Base-by-base conservation (phyloP, 2,888 invertebrate genomes). In the Cynaeus angustus region DNA sequence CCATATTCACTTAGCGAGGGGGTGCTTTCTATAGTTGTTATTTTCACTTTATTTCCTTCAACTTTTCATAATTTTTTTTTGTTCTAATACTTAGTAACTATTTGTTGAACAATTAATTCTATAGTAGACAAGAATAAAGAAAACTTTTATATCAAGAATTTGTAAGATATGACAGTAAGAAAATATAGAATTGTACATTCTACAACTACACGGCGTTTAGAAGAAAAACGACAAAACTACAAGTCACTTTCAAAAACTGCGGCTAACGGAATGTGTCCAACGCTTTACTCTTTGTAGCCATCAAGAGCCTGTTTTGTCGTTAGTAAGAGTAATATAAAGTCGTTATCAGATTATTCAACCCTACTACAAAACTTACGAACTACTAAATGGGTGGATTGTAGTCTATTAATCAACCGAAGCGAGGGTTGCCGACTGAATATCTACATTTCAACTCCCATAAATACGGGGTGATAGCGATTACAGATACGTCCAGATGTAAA, bases 341-440 rank as follows among this genome's bases (percentile, higher is more conserved):
- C 81, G 80, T 81, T 82, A 82, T 82, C 82, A 81, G 81, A 81
- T 82, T 81, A 81, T 80, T 78, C 79, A 77, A 78, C 79, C 78
- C 80, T 77, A 78, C 76, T 74, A 74, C 75, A 76, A 77, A 80
- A 81, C 80, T 81, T 81, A 81, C 80, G 79, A 81, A 81, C 81
- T 81, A 80, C 80, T 81, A 81, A 82, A 81, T 79, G 82, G 78
- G 81, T 76, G 79, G 81, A 80, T 81, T 79, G 80, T 77, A 82
- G 81, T 80, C 81, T 81, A 82, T 82, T 82, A 82, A 82, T 82
- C 82, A 82, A 79, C 75, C 71, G 70, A 70, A 74, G 73, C 74
- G 72, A 77, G 80, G 79, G 79, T 77, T 73, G 77, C 68, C 68
- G 71, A 74, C 74, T 73, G 76, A 77, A 75, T 76, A 77, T 79